Base-by-base conservation (phyloP, 2,888 invertebrate species). In the Agonum fuliginosum region DNA sequence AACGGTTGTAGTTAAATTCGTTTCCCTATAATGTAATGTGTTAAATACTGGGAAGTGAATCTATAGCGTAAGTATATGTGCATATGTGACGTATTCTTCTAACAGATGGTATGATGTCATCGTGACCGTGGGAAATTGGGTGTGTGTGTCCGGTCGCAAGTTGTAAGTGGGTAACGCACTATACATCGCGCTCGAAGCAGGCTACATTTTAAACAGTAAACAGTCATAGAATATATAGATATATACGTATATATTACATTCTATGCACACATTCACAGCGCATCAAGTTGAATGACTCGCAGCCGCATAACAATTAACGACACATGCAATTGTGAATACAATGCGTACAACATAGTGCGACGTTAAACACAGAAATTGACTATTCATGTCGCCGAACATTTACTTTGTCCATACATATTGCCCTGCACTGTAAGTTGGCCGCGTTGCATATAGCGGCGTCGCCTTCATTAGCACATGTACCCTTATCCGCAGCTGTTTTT, bases 51-150 rank as follows among this genome's bases (percentile, higher is more conserved):
- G 8, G 30, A 27, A 51, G 10, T 22, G 22, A n/a, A n/a, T 12
- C 10, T 8, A 34, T 34, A 20, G 14, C 70, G 14, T n/a, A 20
- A 48, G 51, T n/a, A n/a, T n/a, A 30, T 71, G 30, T 51, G 51
- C 48, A 48, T 17, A 51, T 72, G 51, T 73, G 73, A 62, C 62
- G 58, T 70, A 19, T 62, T 27, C 37, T 20, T 51, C 51, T 30
- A 75, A 75, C 75, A 75, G 75, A 75, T 75, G 75, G 75, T 67
- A 75, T 75, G 75, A 67, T 67, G 48, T 75, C 75, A 75, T 67
- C 67, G 19, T 30, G 34, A 75, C 67, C 67, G 67, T 67, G 67
- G 75, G 75, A 75, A 75, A 67, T 67, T 37, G 51, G 72, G 43
- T 58, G 43, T 54, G 37, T 17, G 27, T 58, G 73, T 73, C 43